A percentile compares a stretch with the other conserved stretches of the same genome.
phyloP scores from a whole-genome alignment of 2,888 invertebrate genomes.

The Napeogenes sylphis region DNA sequence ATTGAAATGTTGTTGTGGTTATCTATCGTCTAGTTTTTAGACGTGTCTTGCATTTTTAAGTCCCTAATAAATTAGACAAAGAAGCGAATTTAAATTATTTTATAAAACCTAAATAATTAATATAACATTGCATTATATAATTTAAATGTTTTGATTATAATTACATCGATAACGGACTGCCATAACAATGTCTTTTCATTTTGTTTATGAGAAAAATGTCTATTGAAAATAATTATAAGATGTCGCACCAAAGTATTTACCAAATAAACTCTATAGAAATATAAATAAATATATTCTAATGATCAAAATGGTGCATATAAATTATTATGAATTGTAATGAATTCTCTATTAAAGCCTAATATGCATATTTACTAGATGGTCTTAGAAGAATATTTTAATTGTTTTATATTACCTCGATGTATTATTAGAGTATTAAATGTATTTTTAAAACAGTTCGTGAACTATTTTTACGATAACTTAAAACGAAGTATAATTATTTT shows the following conservation, averaged over 20 bases:
- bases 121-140: neutral
- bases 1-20: neutral
- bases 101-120: conserved; percentile 2
- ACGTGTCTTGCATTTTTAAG: neutral
- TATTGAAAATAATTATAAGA: conserved; percentile 2
- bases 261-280: conserved; percentile 8
- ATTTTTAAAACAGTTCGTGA: conserved; percentile 33
- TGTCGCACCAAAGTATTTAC: conserved; percentile 22
- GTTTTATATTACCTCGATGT: conserved; percentile 37
- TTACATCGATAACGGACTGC: conserved; percentile 25
- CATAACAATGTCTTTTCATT: neutral
- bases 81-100: conserved; percentile 7
- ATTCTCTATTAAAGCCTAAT: conserved; percentile 36
- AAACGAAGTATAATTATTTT: neutral
- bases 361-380: conserved; percentile 33
- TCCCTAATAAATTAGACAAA: neutral
- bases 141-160: conserved; percentile 10
- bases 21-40: conserved; percentile 2
- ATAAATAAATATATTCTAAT: conserved; percentile 15
- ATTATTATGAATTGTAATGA: conserved; percentile 24
- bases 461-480: conserved; percentile 28
- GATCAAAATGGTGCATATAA: conserved; percentile 39
- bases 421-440: conserved; percentile 36
- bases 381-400: conserved; percentile 30
- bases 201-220: neutral